Evolutionary conservation across 1,140 invertebrate species (phyloP).

Genomic region (Andricus grossulariae): DNA sequence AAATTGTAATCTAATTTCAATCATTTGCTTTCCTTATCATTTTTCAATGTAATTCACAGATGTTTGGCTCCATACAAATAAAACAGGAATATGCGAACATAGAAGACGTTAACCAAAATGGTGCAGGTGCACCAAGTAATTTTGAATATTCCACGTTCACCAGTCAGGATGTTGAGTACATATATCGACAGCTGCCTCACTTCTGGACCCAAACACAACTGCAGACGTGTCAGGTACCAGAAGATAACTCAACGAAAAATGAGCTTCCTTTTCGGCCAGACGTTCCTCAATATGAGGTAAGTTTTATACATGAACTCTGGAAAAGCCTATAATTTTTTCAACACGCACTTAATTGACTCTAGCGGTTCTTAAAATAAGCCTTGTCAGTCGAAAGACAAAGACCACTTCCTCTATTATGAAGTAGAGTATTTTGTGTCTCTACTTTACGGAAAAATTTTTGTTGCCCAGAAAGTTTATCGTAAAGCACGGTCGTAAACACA

Average conservation of each 20-base stretch:
- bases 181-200: constrained; percentile 70
- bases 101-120: constrained; percentile 64
- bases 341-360: no score
- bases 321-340: no score
- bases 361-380: no score
- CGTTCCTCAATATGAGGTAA: constrained; percentile 57
- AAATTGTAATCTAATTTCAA: no score
- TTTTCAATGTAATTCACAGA: constrained; percentile 55
- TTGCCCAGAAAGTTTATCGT: no score
- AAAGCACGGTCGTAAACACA: no score
- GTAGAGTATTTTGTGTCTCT: no score
- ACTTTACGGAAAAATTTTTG: no score
- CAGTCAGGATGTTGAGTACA: constrained; percentile 70
- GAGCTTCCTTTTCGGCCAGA: constrained; percentile 61
- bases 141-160: constrained; percentile 69
- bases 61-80: constrained; percentile 72
- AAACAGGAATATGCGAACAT: constrained; percentile 70
- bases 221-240: constrained; percentile 63
- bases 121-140: constrained; percentile 56
- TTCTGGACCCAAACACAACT: constrained; percentile 70
- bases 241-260: constrained; percentile 63
- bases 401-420: no score
- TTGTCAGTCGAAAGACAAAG: no score
- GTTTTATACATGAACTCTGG: constrained; percentile 33
- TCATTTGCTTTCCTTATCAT: no score